Evolutionary conservation across 2,797 vertebrate species (phyloP).

Genomic region (Erethizon dorsatum): DNA sequence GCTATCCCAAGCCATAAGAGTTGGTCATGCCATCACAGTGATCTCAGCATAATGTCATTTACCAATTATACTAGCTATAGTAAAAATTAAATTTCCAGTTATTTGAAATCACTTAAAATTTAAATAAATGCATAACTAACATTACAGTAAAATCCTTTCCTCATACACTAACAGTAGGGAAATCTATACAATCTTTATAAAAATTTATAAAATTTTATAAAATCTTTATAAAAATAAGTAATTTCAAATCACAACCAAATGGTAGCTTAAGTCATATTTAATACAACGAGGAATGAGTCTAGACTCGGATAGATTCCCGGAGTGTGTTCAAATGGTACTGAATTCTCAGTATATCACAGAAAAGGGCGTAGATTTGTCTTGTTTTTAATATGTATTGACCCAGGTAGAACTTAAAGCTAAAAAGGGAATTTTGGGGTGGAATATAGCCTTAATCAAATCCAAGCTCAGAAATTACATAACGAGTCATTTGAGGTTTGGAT

Average conservation of each 20-base stretch:
- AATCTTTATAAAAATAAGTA: constrained; percentile 25
- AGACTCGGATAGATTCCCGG: neutral
- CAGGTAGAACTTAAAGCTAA: neutral
- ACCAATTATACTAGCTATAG: constrained; percentile 23
- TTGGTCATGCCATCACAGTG: neutral
- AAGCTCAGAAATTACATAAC: neutral
- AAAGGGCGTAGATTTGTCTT: neutral
- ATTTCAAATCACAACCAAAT: constrained; percentile 27
- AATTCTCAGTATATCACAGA: neutral
- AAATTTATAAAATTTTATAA: neutral
- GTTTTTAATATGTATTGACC: neutral
- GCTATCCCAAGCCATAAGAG: neutral
- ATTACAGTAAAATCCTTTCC: constrained; percentile 33
- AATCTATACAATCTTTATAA: constrained; percentile 10
- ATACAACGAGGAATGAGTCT: neutral
- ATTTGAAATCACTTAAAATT: constrained; percentile 61
- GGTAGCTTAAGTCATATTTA: constrained; percentile 8
- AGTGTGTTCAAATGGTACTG: neutral
- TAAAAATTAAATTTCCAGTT: constrained; percentile 62
- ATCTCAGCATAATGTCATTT: neutral
- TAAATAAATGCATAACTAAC: constrained; percentile 52
- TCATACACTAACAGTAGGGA: neutral
- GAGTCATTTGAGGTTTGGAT: neutral
- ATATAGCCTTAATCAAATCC: neutral
- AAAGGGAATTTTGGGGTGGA: neutral